Evolutionary conservation across 2,888 invertebrate species (phyloP).

Genomic region (Cheilosia pagana): DNA sequence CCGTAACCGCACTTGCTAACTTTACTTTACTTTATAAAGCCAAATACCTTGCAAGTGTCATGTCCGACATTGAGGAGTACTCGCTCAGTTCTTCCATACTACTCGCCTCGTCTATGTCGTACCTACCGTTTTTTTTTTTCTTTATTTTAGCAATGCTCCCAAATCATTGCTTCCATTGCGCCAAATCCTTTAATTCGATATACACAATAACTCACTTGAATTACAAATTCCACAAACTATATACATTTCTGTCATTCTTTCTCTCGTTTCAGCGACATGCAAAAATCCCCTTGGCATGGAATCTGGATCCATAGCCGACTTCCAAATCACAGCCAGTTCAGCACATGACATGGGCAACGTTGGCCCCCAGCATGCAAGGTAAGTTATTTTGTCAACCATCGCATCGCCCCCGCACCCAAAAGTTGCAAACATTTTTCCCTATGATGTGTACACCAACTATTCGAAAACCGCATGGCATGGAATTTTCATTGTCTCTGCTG

Average conservation of each 20-base stretch:
- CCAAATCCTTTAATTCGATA: too few species aligned
- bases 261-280: slow-evolving; percentile 87
- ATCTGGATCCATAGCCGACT: slow-evolving; percentile 90
- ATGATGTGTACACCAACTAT: slow-evolving; percentile 48
- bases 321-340: slow-evolving; percentile 91
- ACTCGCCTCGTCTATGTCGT: too few species aligned
- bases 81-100: too few species aligned
- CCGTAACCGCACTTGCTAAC: too few species aligned
- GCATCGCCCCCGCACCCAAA: not conserved
- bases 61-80: too few species aligned
- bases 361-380: slow-evolving; percentile 93
- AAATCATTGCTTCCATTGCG: not conserved
- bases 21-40: too few species aligned
- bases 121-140: too few species aligned
- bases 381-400: slow-evolving; percentile 78
- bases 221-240: slow-evolving; percentile 32
- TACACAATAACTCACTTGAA: slow-evolving; percentile 19
- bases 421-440: slow-evolving; percentile 48
- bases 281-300: slow-evolving; percentile 91
- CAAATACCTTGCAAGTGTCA: too few species aligned
- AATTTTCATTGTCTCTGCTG: slow-evolving; percentile 72
- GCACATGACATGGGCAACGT: slow-evolving; percentile 92
- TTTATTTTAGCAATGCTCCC: too few species aligned
- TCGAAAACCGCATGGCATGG: slow-evolving; percentile 70
- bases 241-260: slow-evolving; percentile 39